Evolutionary conservation across 2,113 vertebrate genomes (phyloP).

Genomic region (Hypomesus transpacificus): DNA sequence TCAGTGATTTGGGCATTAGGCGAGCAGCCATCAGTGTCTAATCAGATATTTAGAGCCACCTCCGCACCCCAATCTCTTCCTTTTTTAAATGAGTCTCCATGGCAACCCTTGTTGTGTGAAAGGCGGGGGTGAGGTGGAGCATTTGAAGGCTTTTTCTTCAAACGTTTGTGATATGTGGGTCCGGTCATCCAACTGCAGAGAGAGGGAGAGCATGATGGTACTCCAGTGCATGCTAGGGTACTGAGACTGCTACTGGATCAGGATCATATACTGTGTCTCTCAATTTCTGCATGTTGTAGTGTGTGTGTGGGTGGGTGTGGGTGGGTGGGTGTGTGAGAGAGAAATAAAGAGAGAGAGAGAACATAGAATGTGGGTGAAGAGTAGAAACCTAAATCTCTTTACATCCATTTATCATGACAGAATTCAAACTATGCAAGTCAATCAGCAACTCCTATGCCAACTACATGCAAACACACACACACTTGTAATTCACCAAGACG

Average conservation of each 20-base stretch:
- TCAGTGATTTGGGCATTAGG: too few species aligned
- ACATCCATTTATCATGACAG: too few species aligned
- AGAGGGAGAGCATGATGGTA: neutral
- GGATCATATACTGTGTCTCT: neutral
- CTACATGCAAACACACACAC: neutral
- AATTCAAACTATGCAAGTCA: neutral
- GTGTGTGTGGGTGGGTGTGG: neutral
- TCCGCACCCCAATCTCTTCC: too few species aligned
- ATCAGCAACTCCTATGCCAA: neutral
- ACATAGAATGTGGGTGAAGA: too few species aligned
- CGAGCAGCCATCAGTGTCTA: too few species aligned
- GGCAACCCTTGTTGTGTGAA: neutral
- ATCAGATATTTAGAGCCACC: too few species aligned
- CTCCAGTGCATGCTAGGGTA: too few species aligned
- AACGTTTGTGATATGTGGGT: neutral
- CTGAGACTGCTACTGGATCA: neutral
- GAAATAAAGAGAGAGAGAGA: neutral
- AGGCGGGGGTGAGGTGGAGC: too few species aligned
- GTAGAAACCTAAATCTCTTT: too few species aligned
- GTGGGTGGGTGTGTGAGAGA: too few species aligned
- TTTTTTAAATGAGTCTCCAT: neutral
- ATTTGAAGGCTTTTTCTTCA: too few species aligned
- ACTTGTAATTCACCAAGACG: neutral
- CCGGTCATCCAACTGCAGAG: neutral
- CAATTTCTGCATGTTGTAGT: neutral